Base-by-base conservation (phyloP, 2,888 invertebrate genomes). In the Aricia artaxerxes region DNA sequence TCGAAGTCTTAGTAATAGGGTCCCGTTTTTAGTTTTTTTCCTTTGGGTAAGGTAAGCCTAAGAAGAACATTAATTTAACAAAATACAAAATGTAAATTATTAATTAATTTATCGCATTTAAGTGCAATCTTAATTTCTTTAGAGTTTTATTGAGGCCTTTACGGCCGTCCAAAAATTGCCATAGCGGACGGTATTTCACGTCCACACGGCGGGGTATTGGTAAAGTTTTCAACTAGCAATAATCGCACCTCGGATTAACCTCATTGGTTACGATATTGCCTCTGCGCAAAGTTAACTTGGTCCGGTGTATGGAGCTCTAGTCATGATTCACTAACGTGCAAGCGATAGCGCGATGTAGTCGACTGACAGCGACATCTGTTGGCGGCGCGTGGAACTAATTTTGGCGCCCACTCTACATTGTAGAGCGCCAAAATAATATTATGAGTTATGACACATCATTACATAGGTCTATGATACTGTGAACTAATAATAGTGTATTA, bases 221-320 rank as follows among this genome's bases (percentile, higher is more conserved):
- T 97, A 96, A 97, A 97, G 97, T 97, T 97, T 97, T 97, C 97
- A 97, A 97, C 97, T 97, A 97, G 97, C 97, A 97, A 97, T 97
- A 97, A 97, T 96, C 96, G 96, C 97, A 96, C 96, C 97, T 97
- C 97, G 96, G 97, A 96, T 95, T 94, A 95, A 96, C 97, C 96
- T 97, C 97, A 97, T 96, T 95, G 97, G 96, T 97, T 97, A 97
- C 96, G 97, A 97, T 97, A 97, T 96, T 96, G 97, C 97, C 97
- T 95, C 97, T 97, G 97, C 97, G 97, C 97, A 97, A 97, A 97
- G 97, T 96, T 97, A 87, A 95, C 9, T 4, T 4, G 9, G 1
- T 6, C 31, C 0, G 13, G 24, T 4, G 4, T 11, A 2, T 13
- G 11, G 24, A 24, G 31, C n/a, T 24, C 31, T n/a, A 13, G 11